Conservation (phyloP, 2,888 invertebrate genomes). For the Cheilosia grossa region DNA sequence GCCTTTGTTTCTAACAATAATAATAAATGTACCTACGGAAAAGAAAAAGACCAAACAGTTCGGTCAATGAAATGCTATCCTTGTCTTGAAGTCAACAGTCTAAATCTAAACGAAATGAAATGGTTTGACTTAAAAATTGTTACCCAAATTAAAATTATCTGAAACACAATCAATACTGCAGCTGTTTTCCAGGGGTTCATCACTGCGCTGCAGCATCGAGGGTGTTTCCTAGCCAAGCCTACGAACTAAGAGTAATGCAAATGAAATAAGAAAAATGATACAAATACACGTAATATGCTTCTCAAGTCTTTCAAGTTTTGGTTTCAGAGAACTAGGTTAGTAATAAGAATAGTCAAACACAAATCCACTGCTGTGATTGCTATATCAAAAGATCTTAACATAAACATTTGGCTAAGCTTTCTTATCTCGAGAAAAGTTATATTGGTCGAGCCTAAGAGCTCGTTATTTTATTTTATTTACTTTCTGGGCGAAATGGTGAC, state of each 20-base stretch:
- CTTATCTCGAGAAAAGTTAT: slow-evolving; percentile 34
- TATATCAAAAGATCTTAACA: slow-evolving; percentile 66
- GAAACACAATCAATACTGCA: slow-evolving; percentile 37
- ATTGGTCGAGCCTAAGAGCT: slow-evolving; percentile 19
- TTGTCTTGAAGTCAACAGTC: slow-evolving; percentile 32
- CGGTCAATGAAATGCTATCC: slow-evolving; percentile 8
- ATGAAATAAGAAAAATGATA: slow-evolving; percentile 46
- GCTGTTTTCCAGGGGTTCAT: slow-evolving; percentile 38
- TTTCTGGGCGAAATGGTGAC: slow-evolving; percentile 59
- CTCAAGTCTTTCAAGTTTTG: slow-evolving; percentile 73
- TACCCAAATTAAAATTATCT: slow-evolving; percentile 55
- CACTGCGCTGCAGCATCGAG: slow-evolving; percentile 40
- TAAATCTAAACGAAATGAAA: slow-evolving; percentile 19
- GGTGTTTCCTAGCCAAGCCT: slow-evolving; percentile 29
- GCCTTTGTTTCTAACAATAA: slow-evolving; percentile 29
- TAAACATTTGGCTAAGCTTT: slow-evolving; percentile 74
- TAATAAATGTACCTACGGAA: slow-evolving; percentile 21
- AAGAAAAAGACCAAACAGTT: not conserved
- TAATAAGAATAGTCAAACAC: slow-evolving; percentile 39
- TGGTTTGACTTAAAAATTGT: slow-evolving; percentile 49
- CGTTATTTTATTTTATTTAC: slow-evolving; percentile 27
- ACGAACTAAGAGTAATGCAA: slow-evolving; percentile 53
- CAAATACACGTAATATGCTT: slow-evolving; percentile 62
- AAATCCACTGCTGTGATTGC: slow-evolving; percentile 64
- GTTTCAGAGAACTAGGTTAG: slow-evolving; percentile 52